Evolutionary conservation across 2,797 vertebrate genomes (phyloP).

Genomic region (Delichon dasypus): DNA sequence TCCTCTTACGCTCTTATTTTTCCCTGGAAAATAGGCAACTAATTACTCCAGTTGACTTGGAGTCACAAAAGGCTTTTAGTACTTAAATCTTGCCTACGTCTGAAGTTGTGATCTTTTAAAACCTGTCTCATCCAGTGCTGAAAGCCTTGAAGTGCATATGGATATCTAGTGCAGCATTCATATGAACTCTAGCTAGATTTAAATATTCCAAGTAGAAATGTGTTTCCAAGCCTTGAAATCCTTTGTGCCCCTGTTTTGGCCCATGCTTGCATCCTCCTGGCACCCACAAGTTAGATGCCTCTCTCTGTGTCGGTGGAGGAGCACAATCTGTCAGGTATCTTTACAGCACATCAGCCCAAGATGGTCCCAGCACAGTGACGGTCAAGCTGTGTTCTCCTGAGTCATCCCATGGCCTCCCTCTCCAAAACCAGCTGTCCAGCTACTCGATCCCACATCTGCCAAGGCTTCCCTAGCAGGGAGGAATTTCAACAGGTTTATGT

Average conservation of each 20-base stretch:
- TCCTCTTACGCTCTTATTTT: background rate
- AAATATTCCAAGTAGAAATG: background rate
- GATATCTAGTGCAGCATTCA: background rate
- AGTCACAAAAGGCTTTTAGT: background rate
- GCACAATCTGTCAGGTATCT: background rate
- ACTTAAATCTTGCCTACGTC: background rate
- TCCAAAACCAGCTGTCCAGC: background rate
- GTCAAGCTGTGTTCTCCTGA: background rate
- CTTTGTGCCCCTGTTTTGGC: background rate
- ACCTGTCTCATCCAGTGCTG: background rate
- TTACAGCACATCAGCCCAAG: background rate
- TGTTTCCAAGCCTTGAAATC: background rate
- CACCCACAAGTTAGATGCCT: background rate
- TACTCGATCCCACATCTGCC: background rate
- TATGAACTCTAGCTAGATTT: background rate
- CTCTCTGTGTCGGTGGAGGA: background rate
- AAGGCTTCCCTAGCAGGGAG: background rate
- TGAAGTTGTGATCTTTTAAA: background rate
- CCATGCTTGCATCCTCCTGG: background rate
- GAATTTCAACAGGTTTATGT: background rate
- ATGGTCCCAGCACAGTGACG: background rate
- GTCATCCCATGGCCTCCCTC: background rate
- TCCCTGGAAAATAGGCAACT: background rate
- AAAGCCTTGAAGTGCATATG: background rate
- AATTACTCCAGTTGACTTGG: background rate